Percentiles rank a stretch among this genome's conserved stretches.
phyloP scores from a whole-genome alignment of 1,140 invertebrate species.

The Amphibalanus amphitrite region DNA sequence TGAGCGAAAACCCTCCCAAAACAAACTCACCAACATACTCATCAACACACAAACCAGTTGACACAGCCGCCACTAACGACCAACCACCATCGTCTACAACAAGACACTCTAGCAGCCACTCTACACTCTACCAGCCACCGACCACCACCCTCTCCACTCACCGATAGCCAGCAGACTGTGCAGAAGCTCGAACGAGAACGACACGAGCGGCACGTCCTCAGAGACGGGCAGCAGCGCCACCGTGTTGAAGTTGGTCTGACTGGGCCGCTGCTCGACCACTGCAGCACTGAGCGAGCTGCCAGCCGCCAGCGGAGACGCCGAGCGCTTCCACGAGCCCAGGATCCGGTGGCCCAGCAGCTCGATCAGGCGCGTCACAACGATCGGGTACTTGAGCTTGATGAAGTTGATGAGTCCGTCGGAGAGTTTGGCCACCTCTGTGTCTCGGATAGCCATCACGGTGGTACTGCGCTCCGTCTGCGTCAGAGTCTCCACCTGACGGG shows the following conservation, averaged over 20 bases:
- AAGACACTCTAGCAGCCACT: no score
- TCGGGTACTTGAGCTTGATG: constrained; percentile 90
- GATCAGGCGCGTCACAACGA: constrained; percentile 84
- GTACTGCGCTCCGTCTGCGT: constrained; percentile 85
- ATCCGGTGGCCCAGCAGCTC: constrained; percentile 84
- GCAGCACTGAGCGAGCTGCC: constrained; percentile 4
- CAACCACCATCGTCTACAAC: no score
- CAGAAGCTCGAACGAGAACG: constrained; percentile 91
- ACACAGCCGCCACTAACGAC: no score
- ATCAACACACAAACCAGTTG: no score
- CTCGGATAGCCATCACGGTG: constrained; percentile 92
- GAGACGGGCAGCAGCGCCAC: constrained; percentile 88
- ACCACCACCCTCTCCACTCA: constrained; percentile 22
- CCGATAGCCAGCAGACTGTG: constrained; percentile 83
- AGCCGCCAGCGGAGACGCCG: constrained; percentile 11
- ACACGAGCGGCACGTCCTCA: constrained; percentile 82
- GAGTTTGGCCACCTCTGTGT: constrained; percentile 91
- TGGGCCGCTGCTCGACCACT: constrained; percentile 50
- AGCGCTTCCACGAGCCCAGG: constrained; percentile 36
- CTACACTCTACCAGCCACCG: neutral
- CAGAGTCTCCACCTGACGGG: constrained; percentile 73
- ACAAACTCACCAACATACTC: no score
- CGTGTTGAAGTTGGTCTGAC: constrained; percentile 85
- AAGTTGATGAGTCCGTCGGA: constrained; percentile 93
- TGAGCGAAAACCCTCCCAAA: no score